These are phyloP conservation scores for Monochamus saltuarius DNA, from an alignment of 1,140 invertebrate genomes.

Conservation along the genomic window DNA sequence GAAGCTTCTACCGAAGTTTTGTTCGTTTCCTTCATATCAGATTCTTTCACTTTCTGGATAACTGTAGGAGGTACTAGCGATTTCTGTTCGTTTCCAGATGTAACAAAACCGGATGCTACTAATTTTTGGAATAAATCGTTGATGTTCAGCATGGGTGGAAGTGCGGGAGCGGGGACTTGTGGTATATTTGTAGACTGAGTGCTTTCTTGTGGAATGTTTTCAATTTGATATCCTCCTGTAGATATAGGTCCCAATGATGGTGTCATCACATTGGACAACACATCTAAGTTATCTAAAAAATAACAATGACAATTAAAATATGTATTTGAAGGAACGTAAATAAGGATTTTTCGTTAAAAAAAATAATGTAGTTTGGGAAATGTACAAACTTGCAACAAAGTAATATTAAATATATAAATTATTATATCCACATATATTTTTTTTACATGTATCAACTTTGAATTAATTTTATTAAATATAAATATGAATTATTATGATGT, in stretches of 20 bases:
- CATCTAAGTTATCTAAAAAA: conserved; percentile 56
- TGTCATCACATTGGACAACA: conserved; percentile 65
- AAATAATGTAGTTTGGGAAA: no score
- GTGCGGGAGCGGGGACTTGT: conserved; percentile 33
- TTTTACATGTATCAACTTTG: no score
- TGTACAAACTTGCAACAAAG: no score
- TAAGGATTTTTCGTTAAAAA: no score
- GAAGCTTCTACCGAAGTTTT: neutral
- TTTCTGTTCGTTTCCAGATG: conserved; percentile 40
- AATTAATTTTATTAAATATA: no score
- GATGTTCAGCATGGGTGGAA: conserved; percentile 58
- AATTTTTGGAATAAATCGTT: conserved; percentile 81
- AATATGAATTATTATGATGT: no score
- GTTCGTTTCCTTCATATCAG: conserved; percentile 53
- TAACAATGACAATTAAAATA: neutral
- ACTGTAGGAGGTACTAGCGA: conserved; percentile 1
- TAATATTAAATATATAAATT: no score
- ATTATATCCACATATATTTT: no score
- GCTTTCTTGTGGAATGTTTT: conserved; percentile 48
- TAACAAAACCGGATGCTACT: conserved; percentile 81
- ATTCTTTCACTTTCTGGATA: conserved; percentile 56
- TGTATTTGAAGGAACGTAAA: no score
- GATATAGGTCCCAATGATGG: conserved; percentile 61
- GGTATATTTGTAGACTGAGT: conserved; percentile 42
- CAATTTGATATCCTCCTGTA: conserved; percentile 57